Conservation (phyloP, 2,888 invertebrate species). For the Metopia argyrocephala region DNA sequence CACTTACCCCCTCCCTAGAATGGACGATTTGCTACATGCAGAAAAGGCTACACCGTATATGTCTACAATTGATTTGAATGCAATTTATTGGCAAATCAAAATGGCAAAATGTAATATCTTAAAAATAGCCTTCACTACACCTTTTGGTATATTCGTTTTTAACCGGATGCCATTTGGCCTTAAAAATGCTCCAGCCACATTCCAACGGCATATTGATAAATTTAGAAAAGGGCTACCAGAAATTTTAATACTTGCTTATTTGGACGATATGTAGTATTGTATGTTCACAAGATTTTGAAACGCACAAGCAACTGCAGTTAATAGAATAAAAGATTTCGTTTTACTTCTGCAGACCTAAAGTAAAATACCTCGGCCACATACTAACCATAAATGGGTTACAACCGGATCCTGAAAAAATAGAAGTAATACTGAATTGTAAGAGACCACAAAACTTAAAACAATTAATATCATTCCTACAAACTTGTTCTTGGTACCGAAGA, state of each 20-base stretch:
- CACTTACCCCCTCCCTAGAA: no score
- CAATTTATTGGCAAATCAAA: background rate
- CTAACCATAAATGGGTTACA: conserved; percentile 68
- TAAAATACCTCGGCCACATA: conserved; percentile 71
- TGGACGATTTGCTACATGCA: background rate
- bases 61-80: background rate
- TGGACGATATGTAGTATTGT: no score
- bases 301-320: no score
- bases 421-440: conserved; percentile 63
- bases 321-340: conserved; percentile 58
- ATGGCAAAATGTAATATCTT: no score
- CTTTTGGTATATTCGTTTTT: no score
- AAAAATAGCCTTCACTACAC: no score
- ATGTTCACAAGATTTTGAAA: no score
- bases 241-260: no score
- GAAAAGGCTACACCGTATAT: background rate
- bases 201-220: conserved; percentile 70
- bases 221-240: conserved; percentile 63
- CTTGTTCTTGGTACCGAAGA: conserved; percentile 1
- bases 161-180: no score
- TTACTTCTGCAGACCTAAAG: conserved; percentile 62
- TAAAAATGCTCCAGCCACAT: no score
- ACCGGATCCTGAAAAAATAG: conserved; percentile 68
- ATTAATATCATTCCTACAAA: background rate
- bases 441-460: background rate